Evolutionary conservation across 1,140 invertebrate genomes (phyloP).

Genomic region (Colletes gigas): DNA sequence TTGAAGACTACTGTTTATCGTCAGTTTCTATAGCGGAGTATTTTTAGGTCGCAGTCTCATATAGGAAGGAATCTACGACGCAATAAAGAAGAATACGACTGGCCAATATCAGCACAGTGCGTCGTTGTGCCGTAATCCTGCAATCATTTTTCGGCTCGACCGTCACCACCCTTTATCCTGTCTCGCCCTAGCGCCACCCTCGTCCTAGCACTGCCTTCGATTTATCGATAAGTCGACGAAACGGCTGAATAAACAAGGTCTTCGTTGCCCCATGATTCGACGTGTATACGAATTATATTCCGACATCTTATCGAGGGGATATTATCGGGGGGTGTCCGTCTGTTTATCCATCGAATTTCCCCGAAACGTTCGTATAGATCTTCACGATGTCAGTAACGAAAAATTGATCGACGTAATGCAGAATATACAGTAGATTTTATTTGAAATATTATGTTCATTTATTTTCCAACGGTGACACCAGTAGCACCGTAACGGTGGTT

Average conservation of each 20-base stretch:
- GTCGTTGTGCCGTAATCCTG: constrained; percentile 51
- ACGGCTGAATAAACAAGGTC: constrained; percentile 38
- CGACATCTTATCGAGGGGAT: not conserved
- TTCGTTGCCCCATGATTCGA: not conserved
- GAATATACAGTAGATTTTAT: too few relatives aligned
- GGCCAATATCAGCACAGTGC: constrained; percentile 52
- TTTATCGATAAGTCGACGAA: constrained; percentile 39
- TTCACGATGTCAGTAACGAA: too few relatives aligned
- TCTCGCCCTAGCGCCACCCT: constrained; percentile 17
- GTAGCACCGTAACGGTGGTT: too few relatives aligned
- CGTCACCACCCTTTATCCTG: constrained; percentile 18
- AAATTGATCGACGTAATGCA: too few relatives aligned
- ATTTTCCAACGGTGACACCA: too few relatives aligned
- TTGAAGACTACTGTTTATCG: not conserved
- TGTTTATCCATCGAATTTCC: not conserved
- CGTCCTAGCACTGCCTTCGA: not conserved
- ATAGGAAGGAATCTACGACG: not conserved
- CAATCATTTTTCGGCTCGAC: constrained; percentile 56
- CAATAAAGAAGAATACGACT: constrained; percentile 43
- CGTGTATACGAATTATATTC: constrained; percentile 24
- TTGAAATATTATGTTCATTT: too few relatives aligned
- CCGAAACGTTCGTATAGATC: not conserved
- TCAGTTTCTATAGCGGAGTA: not conserved
- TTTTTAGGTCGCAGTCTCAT: not conserved
- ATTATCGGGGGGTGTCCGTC: not conserved